Evolutionary conservation across 2,797 vertebrate genomes (phyloP).

Genomic region (Oreortyx pictus): DNA sequence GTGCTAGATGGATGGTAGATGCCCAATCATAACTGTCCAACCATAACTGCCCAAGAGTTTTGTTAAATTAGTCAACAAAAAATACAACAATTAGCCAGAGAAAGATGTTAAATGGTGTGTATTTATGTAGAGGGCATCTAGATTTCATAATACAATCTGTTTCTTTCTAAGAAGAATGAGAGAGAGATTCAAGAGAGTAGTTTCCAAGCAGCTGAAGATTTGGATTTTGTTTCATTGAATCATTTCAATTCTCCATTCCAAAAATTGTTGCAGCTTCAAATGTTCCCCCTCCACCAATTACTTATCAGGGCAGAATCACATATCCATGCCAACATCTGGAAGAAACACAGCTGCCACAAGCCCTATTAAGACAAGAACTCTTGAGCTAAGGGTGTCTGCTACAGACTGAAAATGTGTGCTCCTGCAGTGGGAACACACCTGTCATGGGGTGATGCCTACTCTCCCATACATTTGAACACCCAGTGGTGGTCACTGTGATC

Average conservation of each 20-base stretch:
- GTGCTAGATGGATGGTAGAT: no score
- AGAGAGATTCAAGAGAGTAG: accelerated
- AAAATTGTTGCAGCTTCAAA: background rate
- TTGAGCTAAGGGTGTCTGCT: background rate
- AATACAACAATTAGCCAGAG: background rate
- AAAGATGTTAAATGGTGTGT: background rate
- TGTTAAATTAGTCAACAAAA: background rate
- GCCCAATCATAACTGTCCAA: no score
- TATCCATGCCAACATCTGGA: accelerated
- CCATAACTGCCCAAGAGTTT: background rate
- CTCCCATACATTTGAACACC: background rate
- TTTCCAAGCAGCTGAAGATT: background rate
- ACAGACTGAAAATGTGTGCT: background rate
- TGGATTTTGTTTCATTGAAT: background rate
- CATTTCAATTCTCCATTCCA: background rate
- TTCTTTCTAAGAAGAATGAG: background rate
- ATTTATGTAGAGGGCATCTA: background rate
- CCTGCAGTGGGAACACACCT: background rate
- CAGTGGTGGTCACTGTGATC: background rate
- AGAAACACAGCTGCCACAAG: background rate
- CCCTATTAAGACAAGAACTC: accelerated
- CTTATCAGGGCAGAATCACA: accelerated
- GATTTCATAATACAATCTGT: accelerated
- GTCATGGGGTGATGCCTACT: background rate
- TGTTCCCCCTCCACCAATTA: background rate